Percentiles rank a stretch among this genome's conserved stretches.
phyloP scores from a whole-genome alignment of 1,140 invertebrate species.

The Drosophila neocordata region DNA sequence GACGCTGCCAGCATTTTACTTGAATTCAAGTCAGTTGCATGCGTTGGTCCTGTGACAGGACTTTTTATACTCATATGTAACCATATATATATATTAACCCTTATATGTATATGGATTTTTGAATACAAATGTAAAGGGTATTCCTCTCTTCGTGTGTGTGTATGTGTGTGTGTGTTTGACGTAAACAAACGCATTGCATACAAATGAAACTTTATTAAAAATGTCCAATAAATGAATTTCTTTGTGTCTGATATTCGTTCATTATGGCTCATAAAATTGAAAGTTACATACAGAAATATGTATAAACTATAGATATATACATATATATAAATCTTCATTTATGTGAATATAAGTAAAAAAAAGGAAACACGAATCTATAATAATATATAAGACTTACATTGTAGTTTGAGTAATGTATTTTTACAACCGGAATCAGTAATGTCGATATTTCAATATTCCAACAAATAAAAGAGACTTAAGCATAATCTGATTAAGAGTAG shows the following conservation, averaged over 20 bases:
- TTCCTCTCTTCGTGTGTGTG: too few species aligned
- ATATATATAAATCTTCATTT: too few species aligned
- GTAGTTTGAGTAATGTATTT: constrained; percentile 12
- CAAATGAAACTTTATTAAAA: constrained; percentile 63
- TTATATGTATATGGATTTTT: constrained; percentile 29
- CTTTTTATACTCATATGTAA: not conserved
- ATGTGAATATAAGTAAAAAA: not conserved
- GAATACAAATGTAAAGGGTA: too few species aligned
- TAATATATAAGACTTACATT: constrained; percentile 21
- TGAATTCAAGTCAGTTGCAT: constrained; percentile 10
- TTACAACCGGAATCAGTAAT: not conserved
- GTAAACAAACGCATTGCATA: constrained; percentile 54
- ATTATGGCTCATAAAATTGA: constrained; percentile 58
- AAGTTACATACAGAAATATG: constrained; percentile 14
- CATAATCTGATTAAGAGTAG: too few species aligned
- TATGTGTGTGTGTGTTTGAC: constrained; percentile 22
- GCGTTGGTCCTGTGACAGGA: constrained; percentile 7
- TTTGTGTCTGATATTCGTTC: constrained; percentile 58
- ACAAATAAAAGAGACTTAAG: constrained; percentile 5
- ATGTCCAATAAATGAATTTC: constrained; percentile 53
- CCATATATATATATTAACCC: constrained; percentile 25
- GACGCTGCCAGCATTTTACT: constrained; percentile 15
- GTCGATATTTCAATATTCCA: not conserved
- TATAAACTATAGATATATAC: not conserved
- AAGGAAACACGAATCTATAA: constrained; percentile 21